Base-by-base conservation (phyloP, 2,888 invertebrate genomes). In the Gymnoscelis rufifasciata region DNA sequence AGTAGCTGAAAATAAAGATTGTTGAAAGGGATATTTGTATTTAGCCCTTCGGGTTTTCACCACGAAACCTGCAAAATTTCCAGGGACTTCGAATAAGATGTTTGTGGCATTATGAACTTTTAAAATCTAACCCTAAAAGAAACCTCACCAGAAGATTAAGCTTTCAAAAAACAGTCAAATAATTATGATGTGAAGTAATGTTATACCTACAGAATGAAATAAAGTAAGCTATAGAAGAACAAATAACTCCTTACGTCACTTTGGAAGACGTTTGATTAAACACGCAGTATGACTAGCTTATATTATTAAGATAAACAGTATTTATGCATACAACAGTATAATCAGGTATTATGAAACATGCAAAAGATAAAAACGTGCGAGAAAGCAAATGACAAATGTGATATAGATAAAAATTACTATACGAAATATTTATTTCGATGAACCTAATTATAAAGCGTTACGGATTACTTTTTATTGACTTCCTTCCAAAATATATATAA, bases 381-480 rank as follows among this genome's bases (percentile, higher is more conserved):
- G 57, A 77, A 84, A 79, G 77, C 69, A 82, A 72, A 64, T 71
- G 66, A 64, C 39, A 51, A 78, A 73, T 62, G 77, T 79, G 76
- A 72, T 63, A 66, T 69, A 68, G 74, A 78, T 74, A 71, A 35
- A 78, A 80, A 80, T 68, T 64, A 78, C 81, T 74, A 74, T 76
- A 68, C 78, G 79, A 83, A 84, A 83, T 75, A 78, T 83, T 77
- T 71, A 81, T 78, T 78, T 79, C 84, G 77, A 71, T 73, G 66
- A 71, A 86, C 84, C 83, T 88, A 88, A 86, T 84, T 88, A 87
- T 88, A 87, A 87, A 88, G 87, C 87, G 87, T 87, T 74, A 71
- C 74, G 87, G 87, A 88, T 87, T 78, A 75, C 52, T 76, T 73
- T 65, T 58, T 58, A 66, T 64, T 66, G 78, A 73, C 70, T 75